phyloP scores from a whole-genome alignment of 2,113 vertebrate genomes.

The Nannospalax galili region DNA sequence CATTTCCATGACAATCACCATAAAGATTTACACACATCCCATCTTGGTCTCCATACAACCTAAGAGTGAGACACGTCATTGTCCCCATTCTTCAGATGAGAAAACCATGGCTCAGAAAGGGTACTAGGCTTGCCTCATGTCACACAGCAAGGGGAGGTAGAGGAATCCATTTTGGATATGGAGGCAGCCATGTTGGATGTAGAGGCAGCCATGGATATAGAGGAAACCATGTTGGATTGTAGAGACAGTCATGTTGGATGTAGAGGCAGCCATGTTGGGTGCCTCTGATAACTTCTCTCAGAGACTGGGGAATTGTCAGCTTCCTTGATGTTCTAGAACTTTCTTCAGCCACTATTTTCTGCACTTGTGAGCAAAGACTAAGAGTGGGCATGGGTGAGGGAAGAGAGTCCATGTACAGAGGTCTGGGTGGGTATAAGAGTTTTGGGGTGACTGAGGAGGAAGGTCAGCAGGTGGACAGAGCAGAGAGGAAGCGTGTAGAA shows the following conservation, averaged over 20 bases:
- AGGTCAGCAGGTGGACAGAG: too few species aligned
- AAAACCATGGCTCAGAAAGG: slow-evolving; percentile 18
- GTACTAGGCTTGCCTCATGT: not conserved
- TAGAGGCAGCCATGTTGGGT: not conserved
- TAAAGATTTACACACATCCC: not conserved
- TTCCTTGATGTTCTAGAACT: not conserved
- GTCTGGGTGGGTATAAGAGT: accelerated
- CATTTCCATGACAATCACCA: not conserved
- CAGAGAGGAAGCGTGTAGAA: not conserved
- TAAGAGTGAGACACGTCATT: slow-evolving; percentile 15
- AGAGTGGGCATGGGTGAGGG: not conserved
- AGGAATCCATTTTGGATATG: not conserved
- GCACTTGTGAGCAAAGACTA: not conserved
- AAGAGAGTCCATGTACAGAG: not conserved
- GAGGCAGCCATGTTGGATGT: too few species aligned
- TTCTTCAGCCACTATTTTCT: not conserved
- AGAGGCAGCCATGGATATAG: too few species aligned
- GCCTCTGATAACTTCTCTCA: not conserved
- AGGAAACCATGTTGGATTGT: too few species aligned
- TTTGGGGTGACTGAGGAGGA: not conserved
- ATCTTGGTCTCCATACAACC: not conserved
- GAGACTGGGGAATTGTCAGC: not conserved
- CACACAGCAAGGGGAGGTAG: not conserved
- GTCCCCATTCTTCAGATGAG: not conserved
- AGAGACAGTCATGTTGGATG: not conserved